These are phyloP conservation scores for Brachionus calyciflorus DNA, from an alignment of 1,140 invertebrate species.

Conservation along the genomic window DNA sequence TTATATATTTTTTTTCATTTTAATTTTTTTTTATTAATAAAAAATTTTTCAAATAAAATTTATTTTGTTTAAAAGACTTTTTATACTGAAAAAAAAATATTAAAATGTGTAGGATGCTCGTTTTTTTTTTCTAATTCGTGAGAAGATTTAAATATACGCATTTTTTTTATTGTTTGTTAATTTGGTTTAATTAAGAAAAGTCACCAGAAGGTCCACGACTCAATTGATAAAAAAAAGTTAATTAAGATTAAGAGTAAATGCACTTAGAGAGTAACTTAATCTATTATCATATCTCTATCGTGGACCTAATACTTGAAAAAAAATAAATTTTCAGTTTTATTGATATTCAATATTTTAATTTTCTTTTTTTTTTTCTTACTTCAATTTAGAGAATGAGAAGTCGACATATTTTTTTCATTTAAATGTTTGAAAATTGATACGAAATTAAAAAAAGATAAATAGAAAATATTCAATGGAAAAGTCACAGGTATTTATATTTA, in stretches of 20 bases:
- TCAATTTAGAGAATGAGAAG: constrained; percentile 34
- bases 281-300: constrained; percentile 14
- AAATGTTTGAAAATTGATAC: constrained; percentile 26
- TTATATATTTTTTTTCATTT: neutral
- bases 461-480: constrained; percentile 29
- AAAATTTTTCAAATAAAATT: constrained; percentile 1
- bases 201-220: constrained; percentile 33
- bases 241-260: neutral
- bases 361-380: too few species aligned
- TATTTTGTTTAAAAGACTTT: neutral
- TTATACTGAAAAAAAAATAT: neutral
- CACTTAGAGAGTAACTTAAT: neutral
- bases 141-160: constrained; percentile 34
- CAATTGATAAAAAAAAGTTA: constrained; percentile 22
- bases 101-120: neutral
- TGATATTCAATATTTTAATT: constrained; percentile 3
- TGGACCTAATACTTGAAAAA: constrained; percentile 1
- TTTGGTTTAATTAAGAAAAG: neutral
- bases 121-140: constrained; percentile 6
- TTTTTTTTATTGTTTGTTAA: neutral
- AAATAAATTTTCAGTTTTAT: neutral
- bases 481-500: constrained; percentile 4
- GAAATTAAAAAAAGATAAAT: constrained; percentile 24
- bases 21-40: neutral
- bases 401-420: constrained; percentile 33